Evolutionary conservation across 2,113 vertebrate genomes (phyloP), one percentile per base, ranked within the genome.

Genomic region (Eurystomus gularis): DNA sequence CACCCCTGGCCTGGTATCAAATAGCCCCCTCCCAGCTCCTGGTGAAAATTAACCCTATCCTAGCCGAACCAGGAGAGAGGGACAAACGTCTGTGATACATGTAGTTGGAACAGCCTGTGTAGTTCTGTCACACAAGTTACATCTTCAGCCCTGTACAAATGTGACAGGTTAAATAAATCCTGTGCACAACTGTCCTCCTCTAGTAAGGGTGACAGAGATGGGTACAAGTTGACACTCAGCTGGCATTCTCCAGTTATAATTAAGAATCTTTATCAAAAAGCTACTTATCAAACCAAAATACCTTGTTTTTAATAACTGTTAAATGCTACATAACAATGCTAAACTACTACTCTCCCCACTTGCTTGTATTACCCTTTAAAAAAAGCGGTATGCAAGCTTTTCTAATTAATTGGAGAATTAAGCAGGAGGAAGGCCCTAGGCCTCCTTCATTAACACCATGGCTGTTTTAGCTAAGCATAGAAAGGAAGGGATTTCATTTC

Each of bases 151-250:
- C 61, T 24, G 23, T 13, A 49, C 57, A 17, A 20, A 39, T 0
- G 5, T 2, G 33, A 33, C 23, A 40, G n/a, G 23, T 10, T 9
- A 69, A 82, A 8, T 17, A 65, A 78, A 66, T 18, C 8, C 61
- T 46, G 55, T 3, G 29, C 55, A 17, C 1, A 6, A n/a, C n/a
- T 19, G 39, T 33, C 23, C 42, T 79, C 65, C 46, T 48, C 48
- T 48, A 68, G 37, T 1, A 68, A 51, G 18, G 10, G 4, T 0
- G 14, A 35, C 3, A 15, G 61, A 80, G 37, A 35, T 1, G 16
- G 37, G 48, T 2, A 8, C 2, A 40, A 35, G 24, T 54, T 17
- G 31, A 66, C 51, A 19, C 3, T 6, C 40, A 62, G 17, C 37
- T n/a, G 58, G 8, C 46, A 29, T 46, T 29, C 37, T 76, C 23